Percentiles rank a stretch among this genome's conserved stretches.
Conservation (phyloP, 2,888 invertebrate species). For the Oxystoma pomonae region DNA sequence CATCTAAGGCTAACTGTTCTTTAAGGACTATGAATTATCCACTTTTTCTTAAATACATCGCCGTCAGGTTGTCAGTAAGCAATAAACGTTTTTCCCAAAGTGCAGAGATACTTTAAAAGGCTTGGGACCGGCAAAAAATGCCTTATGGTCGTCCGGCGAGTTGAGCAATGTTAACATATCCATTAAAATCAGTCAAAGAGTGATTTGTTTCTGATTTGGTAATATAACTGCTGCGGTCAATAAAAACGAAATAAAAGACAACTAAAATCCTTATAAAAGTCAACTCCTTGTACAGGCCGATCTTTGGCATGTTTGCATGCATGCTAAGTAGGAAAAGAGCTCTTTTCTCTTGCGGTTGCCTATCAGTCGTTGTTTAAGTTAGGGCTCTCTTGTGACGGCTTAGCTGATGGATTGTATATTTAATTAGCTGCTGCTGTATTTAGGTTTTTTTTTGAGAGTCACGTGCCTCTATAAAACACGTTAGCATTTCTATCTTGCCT, state of each 20-base stretch:
- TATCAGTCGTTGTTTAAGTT: neutral
- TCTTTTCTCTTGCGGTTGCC: neutral
- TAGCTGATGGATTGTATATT: neutral
- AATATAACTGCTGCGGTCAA: conserved; percentile 4
- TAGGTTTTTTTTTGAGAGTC: neutral
- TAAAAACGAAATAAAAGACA: neutral
- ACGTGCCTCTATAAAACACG: neutral
- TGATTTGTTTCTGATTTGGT: conserved; percentile 33
- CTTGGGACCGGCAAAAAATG: neutral
- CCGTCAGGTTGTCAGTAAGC: conserved; percentile 27
- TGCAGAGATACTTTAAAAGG: neutral
- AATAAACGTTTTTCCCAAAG: conserved; percentile 33
- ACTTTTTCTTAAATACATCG: neutral
- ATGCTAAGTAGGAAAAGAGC: neutral
- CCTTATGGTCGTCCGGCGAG: neutral
- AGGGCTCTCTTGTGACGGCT: neutral
- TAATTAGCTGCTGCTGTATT: neutral
- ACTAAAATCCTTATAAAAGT: neutral
- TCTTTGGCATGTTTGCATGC: neutral
- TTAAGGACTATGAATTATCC: neutral
- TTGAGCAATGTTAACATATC: conserved; percentile 31
- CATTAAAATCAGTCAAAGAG: conserved; percentile 35
- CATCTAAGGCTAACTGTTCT: neutral
- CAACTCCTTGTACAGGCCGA: neutral
- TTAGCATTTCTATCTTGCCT: too few relatives aligned